A percentile compares a stretch with the other conserved stretches of the same genome.
These are phyloP conservation scores for Myripristis jacobus DNA, from an alignment of 2,797 vertebrate species.

Conservation along the genomic window DNA sequence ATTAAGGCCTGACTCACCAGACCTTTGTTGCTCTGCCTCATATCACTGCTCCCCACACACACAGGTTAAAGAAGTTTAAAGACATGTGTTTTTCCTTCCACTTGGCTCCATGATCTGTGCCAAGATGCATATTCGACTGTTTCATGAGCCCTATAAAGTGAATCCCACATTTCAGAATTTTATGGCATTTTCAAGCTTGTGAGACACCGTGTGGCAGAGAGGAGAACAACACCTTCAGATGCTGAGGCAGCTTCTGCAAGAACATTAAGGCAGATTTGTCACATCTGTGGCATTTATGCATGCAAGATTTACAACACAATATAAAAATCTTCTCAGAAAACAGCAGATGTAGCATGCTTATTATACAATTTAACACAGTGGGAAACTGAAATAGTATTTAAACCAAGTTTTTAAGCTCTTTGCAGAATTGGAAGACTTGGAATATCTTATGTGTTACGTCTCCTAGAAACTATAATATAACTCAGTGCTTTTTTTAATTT, in stretches of 20 bases:
- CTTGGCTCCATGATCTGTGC: constrained; percentile 31
- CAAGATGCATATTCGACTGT: constrained; percentile 34
- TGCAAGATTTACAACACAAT: background rate
- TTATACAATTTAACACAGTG: background rate
- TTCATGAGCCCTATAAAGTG: constrained; percentile 30
- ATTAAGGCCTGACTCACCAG: constrained; percentile 25
- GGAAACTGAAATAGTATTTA: background rate
- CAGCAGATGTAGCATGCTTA: background rate
- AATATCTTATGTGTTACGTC: background rate
- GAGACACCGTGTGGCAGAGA: constrained; percentile 70
- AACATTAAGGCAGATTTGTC: background rate
- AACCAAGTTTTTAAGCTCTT: background rate
- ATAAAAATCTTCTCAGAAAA: background rate
- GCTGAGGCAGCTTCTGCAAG: background rate
- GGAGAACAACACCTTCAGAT: constrained; percentile 45
- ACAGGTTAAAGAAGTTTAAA: constrained; percentile 48
- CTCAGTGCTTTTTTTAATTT: background rate
- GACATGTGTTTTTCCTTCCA: constrained; percentile 45
- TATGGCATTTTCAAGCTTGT: constrained; percentile 41
- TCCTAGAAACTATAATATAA: background rate
- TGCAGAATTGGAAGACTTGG: background rate
- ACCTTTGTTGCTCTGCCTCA: constrained; percentile 25
- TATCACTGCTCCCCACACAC: constrained; percentile 46
- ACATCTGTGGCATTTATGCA: background rate
- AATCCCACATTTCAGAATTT: constrained; percentile 20